phyloP scores from a whole-genome alignment of 23 tunicate genomes.

The Ciona savignyi region DNA sequence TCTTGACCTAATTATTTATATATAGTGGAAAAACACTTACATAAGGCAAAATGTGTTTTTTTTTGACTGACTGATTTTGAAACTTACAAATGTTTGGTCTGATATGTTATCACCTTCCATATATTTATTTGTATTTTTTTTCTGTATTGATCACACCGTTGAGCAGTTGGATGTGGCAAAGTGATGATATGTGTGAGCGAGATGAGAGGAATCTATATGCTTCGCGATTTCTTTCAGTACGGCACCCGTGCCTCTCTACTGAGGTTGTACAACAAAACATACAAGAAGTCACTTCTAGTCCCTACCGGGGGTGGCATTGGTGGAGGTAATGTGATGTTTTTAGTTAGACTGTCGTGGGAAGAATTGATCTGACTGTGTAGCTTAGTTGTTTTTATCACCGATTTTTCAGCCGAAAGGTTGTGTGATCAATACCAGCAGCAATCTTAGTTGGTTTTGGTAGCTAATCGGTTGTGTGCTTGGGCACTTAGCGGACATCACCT shows the following conservation, averaged over 20 bases:
- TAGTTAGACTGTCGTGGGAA: no score
- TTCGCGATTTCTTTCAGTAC: slow-evolving; percentile 35
- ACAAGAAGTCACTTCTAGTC: slow-evolving; percentile 7
- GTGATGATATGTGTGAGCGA: slow-evolving; percentile 63
- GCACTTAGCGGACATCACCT: no score
- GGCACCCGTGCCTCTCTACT: slow-evolving; percentile 38
- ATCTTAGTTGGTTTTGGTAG: no score
- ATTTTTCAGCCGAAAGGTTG: no score
- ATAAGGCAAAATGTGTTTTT: neutral
- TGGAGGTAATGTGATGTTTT: slow-evolving; percentile 51
- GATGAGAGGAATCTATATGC: slow-evolving; percentile 33
- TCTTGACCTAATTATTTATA: no score
- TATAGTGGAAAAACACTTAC: no score
- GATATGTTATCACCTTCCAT: neutral
- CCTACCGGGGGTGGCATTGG: slow-evolving; percentile 17
- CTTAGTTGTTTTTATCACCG: no score
- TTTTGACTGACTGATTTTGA: neutral
- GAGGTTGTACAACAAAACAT: slow-evolving; percentile 32
- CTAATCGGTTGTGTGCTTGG: no score
- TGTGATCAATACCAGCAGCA: no score
- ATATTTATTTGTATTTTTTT: no score
- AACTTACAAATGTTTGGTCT: neutral
- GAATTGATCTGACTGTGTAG: no score
- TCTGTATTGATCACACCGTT: neutral
- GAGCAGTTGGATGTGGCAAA: slow-evolving; percentile 49